These are phyloP conservation scores for Campoplex capitator DNA, from an alignment of 2,888 invertebrate genomes.

Conservation along the genomic window DNA sequence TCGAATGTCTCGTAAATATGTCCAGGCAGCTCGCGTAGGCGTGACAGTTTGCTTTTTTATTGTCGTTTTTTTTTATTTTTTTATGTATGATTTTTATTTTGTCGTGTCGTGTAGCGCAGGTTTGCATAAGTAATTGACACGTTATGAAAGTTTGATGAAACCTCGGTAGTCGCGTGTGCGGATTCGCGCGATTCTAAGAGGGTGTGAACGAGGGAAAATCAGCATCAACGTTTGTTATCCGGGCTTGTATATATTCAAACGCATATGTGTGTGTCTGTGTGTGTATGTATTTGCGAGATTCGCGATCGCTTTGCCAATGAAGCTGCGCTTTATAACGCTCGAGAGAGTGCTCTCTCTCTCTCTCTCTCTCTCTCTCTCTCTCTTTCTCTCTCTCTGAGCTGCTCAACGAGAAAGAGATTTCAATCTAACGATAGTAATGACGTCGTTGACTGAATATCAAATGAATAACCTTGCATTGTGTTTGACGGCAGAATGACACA, in stretches of 20 bases:
- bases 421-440: slow-evolving; percentile 83
- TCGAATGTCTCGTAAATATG: slow-evolving; percentile 65
- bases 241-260: neutral
- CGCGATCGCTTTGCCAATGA: slow-evolving; percentile 65
- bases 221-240: slow-evolving; percentile 31
- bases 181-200: slow-evolving; percentile 46
- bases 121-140: slow-evolving; percentile 69
- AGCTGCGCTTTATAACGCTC: slow-evolving; percentile 48
- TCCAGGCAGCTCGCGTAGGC: slow-evolving; percentile 47
- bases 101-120: slow-evolving; percentile 50
- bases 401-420: slow-evolving; percentile 77
- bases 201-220: slow-evolving; percentile 52
- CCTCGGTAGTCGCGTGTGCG: slow-evolving; percentile 40
- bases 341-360: slow-evolving; percentile 40
- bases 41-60: slow-evolving; percentile 33
- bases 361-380: slow-evolving; percentile 47
- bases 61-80: slow-evolving; percentile 16
- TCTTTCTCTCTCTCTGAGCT: slow-evolving; percentile 35
- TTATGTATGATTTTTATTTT: neutral
- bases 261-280: neutral
- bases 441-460: slow-evolving; percentile 83
- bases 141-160: slow-evolving; percentile 68
- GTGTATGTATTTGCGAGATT: slow-evolving; percentile 36
- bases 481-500: slow-evolving; percentile 82
- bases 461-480: slow-evolving; percentile 84